Evolutionary conservation across 2,888 invertebrate species (phyloP).

Genomic region (Poecilobothrus nobilitatus): DNA sequence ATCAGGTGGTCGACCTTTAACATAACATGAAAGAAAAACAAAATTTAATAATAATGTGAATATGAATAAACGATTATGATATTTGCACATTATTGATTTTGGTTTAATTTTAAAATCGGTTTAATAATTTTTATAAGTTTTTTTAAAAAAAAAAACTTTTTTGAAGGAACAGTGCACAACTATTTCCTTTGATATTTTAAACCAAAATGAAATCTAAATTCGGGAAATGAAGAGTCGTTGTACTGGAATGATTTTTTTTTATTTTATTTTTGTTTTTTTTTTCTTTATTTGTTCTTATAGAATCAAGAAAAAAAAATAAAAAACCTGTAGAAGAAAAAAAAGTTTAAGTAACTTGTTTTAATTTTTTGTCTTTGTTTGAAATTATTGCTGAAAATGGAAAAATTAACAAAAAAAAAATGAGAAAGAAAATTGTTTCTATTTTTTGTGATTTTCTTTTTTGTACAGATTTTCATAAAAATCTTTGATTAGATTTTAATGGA

Average conservation of each 20-base stretch:
- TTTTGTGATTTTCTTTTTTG: too few species aligned
- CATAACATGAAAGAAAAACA: neutral
- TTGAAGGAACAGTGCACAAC: neutral
- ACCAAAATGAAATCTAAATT: neutral
- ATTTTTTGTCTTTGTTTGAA: neutral
- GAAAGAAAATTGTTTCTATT: too few species aligned
- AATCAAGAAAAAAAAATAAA: too few species aligned
- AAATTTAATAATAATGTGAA: slow-evolving; percentile 25
- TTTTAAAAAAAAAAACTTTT: neutral
- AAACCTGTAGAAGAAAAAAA: too few species aligned
- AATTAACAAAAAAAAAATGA: too few species aligned
- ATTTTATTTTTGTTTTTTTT: too few species aligned
- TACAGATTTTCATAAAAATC: too few species aligned
- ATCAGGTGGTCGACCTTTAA: neutral
- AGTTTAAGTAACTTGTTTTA: neutral
- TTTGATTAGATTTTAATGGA: too few species aligned
- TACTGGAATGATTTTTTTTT: neutral
- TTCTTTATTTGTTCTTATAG: too few species aligned
- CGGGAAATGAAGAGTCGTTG: neutral
- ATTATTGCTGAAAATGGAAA: too few species aligned
- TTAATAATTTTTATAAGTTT: neutral
- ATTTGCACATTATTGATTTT: slow-evolving; percentile 37
- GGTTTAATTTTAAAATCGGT: neutral
- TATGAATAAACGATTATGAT: slow-evolving; percentile 38
- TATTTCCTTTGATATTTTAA: neutral